These are phyloP conservation scores for Lepilemur septentrionalis DNA, from an alignment of 2,797 vertebrate species.

Conservation along the genomic window DNA sequence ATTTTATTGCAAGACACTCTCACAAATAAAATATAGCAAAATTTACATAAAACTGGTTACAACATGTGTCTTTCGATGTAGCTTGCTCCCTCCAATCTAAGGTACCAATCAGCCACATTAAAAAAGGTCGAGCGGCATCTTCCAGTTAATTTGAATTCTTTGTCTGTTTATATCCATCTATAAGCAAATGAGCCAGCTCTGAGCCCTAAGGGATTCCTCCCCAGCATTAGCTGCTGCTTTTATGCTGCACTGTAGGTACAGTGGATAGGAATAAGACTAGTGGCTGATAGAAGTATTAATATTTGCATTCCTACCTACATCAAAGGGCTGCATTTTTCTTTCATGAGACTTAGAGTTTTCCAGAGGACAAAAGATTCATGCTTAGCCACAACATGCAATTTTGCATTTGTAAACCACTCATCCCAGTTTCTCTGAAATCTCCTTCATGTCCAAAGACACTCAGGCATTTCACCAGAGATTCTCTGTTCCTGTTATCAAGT, in stretches of 20 bases:
- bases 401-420: conserved; percentile 7
- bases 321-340: not conserved
- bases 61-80: not conserved
- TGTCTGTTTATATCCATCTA: not conserved
- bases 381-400: not conserved
- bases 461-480: not conserved
- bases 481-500: not conserved
- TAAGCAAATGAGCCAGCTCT: not conserved
- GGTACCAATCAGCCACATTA: not conserved
- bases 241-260: not conserved
- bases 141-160: conserved; percentile 33
- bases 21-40: not conserved
- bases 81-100: not conserved
- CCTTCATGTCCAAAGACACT: not conserved
- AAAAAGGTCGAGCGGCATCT: not conserved
- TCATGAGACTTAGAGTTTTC: not conserved
- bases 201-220: not conserved
- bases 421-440: not conserved
- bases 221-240: not conserved
- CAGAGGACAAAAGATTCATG: not conserved
- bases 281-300: not conserved
- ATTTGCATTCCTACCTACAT: not conserved
- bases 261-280: too few species aligned
- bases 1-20: not conserved
- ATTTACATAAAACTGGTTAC: not conserved